Conservation (phyloP, 2,797 vertebrate genomes). For the Scyliorhinus canicula region DNA sequence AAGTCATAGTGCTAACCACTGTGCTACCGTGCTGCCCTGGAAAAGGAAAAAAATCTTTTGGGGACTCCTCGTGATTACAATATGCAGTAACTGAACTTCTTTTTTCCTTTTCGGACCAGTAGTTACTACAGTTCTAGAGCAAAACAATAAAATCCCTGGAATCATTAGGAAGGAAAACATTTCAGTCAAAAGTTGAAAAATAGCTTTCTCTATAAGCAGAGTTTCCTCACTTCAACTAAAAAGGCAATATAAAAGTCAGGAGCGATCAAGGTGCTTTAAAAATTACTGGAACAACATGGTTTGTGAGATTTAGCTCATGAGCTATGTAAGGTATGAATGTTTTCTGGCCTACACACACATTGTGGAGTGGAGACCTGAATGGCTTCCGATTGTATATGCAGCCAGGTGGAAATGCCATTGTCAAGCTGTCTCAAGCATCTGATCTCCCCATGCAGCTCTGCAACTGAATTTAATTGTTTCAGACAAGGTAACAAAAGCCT, state of each 20-base stretch:
- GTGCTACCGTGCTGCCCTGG: too few species aligned
- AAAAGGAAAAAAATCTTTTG: too few species aligned
- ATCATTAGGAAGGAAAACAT: background rate
- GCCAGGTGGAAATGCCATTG: constrained; percentile 24
- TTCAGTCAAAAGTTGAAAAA: background rate
- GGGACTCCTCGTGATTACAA: too few species aligned
- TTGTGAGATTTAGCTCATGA: background rate
- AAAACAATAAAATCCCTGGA: background rate
- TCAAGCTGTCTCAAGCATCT: background rate
- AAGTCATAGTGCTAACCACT: too few species aligned
- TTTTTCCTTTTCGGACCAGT: background rate
- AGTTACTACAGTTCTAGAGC: background rate
- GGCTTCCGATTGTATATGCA: background rate
- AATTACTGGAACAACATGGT: background rate
- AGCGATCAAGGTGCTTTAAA: background rate
- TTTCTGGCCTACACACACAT: background rate
- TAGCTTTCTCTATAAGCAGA: background rate
- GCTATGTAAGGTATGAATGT: background rate
- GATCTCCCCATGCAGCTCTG: constrained; percentile 34
- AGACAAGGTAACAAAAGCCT: constrained; percentile 31
- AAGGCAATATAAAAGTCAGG: background rate
- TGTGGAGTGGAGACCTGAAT: background rate
- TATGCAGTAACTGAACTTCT: background rate
- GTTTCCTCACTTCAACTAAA: background rate
- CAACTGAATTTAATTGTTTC: constrained; percentile 39